Conservation (phyloP, 2,797 vertebrate species). For the Chelmon rostratus region DNA sequence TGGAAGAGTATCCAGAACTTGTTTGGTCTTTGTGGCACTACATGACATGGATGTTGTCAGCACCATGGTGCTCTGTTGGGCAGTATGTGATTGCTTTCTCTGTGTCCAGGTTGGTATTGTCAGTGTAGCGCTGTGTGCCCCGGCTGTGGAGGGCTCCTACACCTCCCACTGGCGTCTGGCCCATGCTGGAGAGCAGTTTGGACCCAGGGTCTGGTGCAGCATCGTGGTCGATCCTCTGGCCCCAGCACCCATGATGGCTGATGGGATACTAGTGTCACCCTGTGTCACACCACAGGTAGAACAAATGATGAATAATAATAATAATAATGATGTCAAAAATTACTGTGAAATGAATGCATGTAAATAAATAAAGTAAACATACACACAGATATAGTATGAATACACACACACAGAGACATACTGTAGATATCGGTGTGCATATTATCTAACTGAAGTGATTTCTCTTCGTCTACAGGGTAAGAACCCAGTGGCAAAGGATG, state of each 20-base stretch:
- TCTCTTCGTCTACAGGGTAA: conserved; percentile 76
- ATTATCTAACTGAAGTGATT: background rate
- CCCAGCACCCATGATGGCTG: conserved; percentile 85
- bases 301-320: background rate
- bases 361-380: background rate
- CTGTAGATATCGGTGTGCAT: background rate
- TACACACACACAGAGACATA: background rate
- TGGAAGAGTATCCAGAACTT: background rate
- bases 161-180: conserved; percentile 98
- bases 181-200: conserved; percentile 94
- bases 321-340: background rate
- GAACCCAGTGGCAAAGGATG: conserved; percentile 77
- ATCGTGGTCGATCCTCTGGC: conserved; percentile 91
- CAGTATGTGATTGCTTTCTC: background rate
- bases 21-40: background rate
- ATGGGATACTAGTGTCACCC: conserved; percentile 81
- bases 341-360: background rate
- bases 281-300: conserved; percentile 81
- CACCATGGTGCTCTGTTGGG: background rate
- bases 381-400: background rate
- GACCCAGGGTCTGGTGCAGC: conserved; percentile 97
- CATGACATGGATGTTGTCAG: background rate
- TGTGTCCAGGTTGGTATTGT: conserved; percentile 88
- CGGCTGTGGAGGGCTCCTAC: conserved; percentile 93
- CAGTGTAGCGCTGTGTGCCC: conserved; percentile 94